These are phyloP conservation scores for Hyppa rectilinea DNA, from an alignment of 2,888 invertebrate species.

Conservation along the genomic window DNA sequence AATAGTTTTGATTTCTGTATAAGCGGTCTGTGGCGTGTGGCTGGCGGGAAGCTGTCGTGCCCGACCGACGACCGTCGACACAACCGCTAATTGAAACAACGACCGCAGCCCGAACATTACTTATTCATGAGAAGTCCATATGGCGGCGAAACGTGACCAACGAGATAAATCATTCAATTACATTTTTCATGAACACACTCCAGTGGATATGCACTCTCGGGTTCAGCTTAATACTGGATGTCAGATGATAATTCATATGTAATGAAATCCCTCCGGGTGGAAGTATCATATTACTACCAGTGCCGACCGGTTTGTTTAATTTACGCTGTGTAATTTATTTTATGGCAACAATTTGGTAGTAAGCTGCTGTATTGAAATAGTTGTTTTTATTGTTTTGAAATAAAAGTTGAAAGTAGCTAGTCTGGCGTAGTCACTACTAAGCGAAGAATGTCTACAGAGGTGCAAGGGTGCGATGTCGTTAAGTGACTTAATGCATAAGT, in stretches of 20 bases:
- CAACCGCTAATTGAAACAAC: conserved; percentile 90
- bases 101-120: conserved; percentile 88
- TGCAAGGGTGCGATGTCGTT: conserved; percentile 75
- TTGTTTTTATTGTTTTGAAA: conserved; percentile 1
- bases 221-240: conserved; percentile 64
- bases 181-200: conserved; percentile 84
- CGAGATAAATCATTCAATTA: conserved; percentile 89
- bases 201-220: conserved; percentile 68
- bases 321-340: conserved; percentile 36
- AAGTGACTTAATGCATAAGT: conserved; percentile 87
- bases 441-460: conserved; percentile 44
- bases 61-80: conserved; percentile 86
- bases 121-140: conserved; percentile 90
- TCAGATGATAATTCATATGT: conserved; percentile 67
- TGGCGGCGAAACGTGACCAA: conserved; percentile 88
- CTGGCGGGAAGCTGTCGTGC: conserved; percentile 79
- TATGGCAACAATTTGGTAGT: conserved; percentile 22
- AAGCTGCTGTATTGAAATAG: conserved; percentile 11
- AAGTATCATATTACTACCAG: conserved; percentile 53
- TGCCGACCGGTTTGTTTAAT: conserved; percentile 68
- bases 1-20: conserved; percentile 67
- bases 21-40: conserved; percentile 62
- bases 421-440: conserved; percentile 21
- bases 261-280: conserved; percentile 61
- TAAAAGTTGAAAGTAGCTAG: neutral